Evolutionary conservation across 2,888 invertebrate genomes (phyloP).

Genomic region (Myathropa florea): DNA sequence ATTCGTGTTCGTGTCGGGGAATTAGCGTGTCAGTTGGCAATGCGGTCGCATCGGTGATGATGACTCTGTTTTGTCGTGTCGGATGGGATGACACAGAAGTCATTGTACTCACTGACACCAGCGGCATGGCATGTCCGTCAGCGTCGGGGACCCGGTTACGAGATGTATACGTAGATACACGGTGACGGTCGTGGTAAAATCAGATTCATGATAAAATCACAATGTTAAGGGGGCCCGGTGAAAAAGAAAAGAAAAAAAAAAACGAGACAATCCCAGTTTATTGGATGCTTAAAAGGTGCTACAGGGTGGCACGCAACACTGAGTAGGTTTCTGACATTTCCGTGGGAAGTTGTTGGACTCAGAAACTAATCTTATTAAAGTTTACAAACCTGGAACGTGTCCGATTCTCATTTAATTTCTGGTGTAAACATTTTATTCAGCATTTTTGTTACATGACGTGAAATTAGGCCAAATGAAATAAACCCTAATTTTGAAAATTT

Average conservation of each 20-base stretch:
- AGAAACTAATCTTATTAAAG: too few species aligned
- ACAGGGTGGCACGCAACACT: not conserved
- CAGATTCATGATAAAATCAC: slow-evolving; percentile 16
- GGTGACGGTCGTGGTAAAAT: not conserved
- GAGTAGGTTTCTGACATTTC: not conserved
- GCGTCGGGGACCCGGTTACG: not conserved
- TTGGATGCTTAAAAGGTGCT: not conserved
- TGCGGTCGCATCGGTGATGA: not conserved
- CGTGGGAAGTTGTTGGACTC: not conserved
- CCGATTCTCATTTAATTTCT: too few species aligned
- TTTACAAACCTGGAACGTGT: too few species aligned
- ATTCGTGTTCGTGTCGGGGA: slow-evolving; percentile 2
- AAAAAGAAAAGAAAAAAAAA: not conserved
- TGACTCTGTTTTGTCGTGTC: not conserved
- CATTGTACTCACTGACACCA: slow-evolving; percentile 6
- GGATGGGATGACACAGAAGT: not conserved
- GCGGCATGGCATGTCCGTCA: not conserved
- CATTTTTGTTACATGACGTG: too few species aligned
- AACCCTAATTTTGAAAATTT: too few species aligned
- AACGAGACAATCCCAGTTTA: not conserved
- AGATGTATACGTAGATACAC: not conserved
- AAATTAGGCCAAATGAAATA: too few species aligned
- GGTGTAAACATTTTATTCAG: too few species aligned
- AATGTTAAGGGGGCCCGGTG: not conserved
- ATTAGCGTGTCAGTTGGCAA: not conserved